Conservation (phyloP, 2,888 invertebrate genomes). For the Teinopalpus imperialis region DNA sequence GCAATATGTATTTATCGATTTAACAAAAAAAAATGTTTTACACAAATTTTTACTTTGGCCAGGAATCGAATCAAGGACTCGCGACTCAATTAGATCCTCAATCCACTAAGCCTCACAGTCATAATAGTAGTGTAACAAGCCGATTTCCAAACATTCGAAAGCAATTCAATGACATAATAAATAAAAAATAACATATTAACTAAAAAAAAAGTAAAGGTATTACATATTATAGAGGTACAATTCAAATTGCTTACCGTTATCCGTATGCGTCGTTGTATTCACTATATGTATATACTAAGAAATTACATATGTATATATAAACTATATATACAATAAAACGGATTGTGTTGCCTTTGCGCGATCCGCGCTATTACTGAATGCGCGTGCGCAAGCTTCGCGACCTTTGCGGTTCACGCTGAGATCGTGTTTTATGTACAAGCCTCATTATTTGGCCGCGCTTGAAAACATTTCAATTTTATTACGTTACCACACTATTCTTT, state of each 20-base stretch:
- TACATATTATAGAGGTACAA: no score
- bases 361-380: conserved; percentile 30
- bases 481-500: no score
- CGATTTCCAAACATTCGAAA: no score
- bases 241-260: conserved; percentile 12
- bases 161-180: no score
- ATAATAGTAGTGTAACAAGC: no score
- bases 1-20: no score
- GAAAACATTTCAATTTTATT: neutral
- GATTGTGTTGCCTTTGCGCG: conserved; percentile 27
- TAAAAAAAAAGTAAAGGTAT: neutral
- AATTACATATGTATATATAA: neutral
- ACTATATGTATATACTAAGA: neutral
- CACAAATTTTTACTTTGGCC: no score
- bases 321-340: conserved; percentile 8
- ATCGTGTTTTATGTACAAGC: conserved; percentile 9
- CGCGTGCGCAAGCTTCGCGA: conserved; percentile 26
- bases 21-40: no score
- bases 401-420: conserved; percentile 24
- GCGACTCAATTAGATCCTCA: no score
- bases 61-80: no score
- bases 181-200: no score
- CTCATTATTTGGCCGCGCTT: neutral
- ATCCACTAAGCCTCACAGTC: no score
- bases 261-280: neutral